Base-by-base conservation (phyloP, 2,113 vertebrate genomes). In the Chaetorhynchus papuensis region DNA sequence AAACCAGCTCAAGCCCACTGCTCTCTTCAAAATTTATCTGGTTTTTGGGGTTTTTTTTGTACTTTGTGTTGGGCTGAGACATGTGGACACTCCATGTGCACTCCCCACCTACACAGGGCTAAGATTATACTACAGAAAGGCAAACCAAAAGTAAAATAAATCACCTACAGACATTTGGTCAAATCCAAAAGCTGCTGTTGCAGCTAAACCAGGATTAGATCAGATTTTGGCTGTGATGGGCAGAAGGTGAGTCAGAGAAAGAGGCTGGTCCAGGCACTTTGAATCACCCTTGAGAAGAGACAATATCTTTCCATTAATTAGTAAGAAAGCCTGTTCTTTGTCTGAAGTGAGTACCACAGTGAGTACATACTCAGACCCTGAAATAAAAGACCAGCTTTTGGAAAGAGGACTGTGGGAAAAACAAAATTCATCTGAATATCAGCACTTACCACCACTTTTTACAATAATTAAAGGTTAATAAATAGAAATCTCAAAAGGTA, bases 51-150 rank as follows among this genome's bases (percentile, higher is more conserved):
- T 2, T 3, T 7, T 7, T 37, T 70, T 56, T 16, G 14, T 65
- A 52, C 33, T 61, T 70, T 23, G 18, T 13, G 18, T 23, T 37
- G 37, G 22, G 10, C 44, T 78, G 60, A 79, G 41, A 60, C 2
- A 2, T 21, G 17, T 41, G 15, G 21, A 42, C 5, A 0, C 8
- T 75, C 57, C 47, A 60, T 2, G 2, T 23, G 21, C 5, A 1
- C 4, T 79, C 42, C n/a, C 20, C 3, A 16, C 7, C 26, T 30
- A 8, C 4, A 11, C 1, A 57, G 31, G 30, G 9, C 26, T 57
- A 8, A 47, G 12, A 39, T 74, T 42, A n/a, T 18, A 18, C 26
- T 47, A 24, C 0, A 78, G n/a, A 53, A 82, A 64, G n/a, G 14
- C 53, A 57, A 89, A 45, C 8, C 7, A 66, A 45, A 66, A 47